These are phyloP conservation scores for Enhydra lutris DNA, from an alignment of 2,113 vertebrate genomes.

Conservation along the genomic window DNA sequence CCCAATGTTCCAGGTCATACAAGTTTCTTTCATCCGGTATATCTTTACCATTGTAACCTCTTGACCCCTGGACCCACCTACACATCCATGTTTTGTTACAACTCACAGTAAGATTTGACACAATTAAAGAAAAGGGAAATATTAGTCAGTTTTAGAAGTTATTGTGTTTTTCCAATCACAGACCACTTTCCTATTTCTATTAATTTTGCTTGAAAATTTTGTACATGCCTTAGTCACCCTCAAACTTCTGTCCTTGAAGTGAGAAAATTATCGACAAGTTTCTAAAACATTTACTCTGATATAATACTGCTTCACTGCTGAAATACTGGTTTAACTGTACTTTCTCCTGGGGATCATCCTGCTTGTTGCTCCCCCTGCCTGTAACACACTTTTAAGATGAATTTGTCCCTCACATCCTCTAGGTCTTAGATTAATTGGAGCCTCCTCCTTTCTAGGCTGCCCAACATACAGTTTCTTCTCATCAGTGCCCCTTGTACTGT, in stretches of 20 bases:
- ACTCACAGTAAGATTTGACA: background rate
- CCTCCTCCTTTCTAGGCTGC: background rate
- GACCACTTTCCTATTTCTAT: background rate
- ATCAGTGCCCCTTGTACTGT: background rate
- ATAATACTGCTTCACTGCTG: background rate
- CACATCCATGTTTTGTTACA: background rate
- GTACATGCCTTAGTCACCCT: background rate
- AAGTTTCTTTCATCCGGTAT: background rate
- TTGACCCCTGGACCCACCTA: background rate
- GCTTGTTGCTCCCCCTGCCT: background rate
- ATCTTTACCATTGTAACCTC: background rate
- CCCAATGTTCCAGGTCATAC: background rate
- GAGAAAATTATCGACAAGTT: background rate
- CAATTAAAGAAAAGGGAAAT: conserved; percentile 4
- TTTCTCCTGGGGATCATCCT: background rate
- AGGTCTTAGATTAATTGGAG: background rate
- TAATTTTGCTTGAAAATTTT: conserved; percentile 4
- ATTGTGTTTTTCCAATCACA: background rate
- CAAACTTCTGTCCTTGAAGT: conserved; percentile 6
- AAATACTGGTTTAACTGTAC: background rate
- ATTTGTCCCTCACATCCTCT: background rate
- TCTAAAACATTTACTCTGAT: conserved; percentile 10
- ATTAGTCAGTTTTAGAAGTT: background rate
- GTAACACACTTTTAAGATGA: background rate
- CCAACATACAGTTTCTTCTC: background rate